phyloP scores from a whole-genome alignment of 2,113 vertebrate species.

The Mormoops blainvillei region DNA sequence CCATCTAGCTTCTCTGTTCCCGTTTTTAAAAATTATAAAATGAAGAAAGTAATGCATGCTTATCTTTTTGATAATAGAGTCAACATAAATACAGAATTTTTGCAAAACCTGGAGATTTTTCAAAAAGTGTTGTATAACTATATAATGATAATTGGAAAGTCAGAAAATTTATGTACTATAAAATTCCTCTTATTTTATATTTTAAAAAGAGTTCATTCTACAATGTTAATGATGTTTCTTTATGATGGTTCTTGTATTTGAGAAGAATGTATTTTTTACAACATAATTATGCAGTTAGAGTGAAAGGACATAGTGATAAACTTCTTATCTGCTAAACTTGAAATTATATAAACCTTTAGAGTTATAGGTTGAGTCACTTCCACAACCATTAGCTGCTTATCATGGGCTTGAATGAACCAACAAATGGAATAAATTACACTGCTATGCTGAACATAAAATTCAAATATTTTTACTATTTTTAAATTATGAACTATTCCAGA shows the following conservation, averaged over 20 bases:
- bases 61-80: neutral
- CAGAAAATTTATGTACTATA: neutral
- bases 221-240: conserved; percentile 5
- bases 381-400: neutral
- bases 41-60: neutral
- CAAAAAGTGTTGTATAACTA: neutral
- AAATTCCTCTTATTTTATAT: conserved; percentile 12
- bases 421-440: neutral
- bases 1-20: neutral
- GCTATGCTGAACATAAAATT: neutral
- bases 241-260: neutral
- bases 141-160: neutral
- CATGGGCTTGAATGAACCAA: neutral
- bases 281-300: neutral
- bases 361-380: neutral
- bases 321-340: neutral
- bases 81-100: neutral
- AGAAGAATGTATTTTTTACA: conserved; percentile 3
- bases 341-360: neutral
- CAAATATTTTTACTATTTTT: neutral
- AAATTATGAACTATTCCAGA: neutral
- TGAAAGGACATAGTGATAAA: neutral
- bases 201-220: neutral
- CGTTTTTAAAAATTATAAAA: neutral
- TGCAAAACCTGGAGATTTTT: neutral